phyloP scores from a whole-genome alignment of 1,140 invertebrate genomes.

The Acromyrmex echinatior region DNA sequence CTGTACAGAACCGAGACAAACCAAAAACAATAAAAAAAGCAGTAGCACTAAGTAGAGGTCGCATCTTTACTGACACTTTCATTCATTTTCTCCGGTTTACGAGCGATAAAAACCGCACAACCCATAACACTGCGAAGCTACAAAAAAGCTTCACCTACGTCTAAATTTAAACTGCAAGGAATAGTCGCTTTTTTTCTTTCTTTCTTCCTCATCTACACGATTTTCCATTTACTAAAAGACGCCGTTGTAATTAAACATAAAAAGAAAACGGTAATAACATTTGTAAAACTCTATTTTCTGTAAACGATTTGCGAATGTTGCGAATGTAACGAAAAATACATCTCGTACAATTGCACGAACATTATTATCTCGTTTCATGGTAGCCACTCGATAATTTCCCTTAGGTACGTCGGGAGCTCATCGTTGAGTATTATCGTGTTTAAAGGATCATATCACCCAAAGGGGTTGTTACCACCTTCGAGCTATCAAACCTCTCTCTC shows the following conservation, averaged over 20 bases:
- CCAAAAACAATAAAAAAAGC: slow-evolving; percentile 55
- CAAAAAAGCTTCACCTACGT: slow-evolving; percentile 41
- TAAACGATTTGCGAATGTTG: slow-evolving; percentile 4
- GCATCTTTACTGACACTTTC: slow-evolving; percentile 65
- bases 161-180: slow-evolving; percentile 65
- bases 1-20: slow-evolving; percentile 40
- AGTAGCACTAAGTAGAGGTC: background rate
- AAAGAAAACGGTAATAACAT: background rate
- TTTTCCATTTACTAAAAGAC: slow-evolving; percentile 44
- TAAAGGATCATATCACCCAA: slow-evolving; percentile 77
- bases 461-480: slow-evolving; percentile 75
- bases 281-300: slow-evolving; percentile 15
- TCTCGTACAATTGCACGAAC: slow-evolving; percentile 35
- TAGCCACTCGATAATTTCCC: slow-evolving; percentile 75
- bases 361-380: slow-evolving; percentile 68
- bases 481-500: slow-evolving; percentile 57
- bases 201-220: slow-evolving; percentile 37
- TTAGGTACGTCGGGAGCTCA: slow-evolving; percentile 72
- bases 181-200: background rate
- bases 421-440: slow-evolving; percentile 75
- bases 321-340: slow-evolving; percentile 18
- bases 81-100: slow-evolving; percentile 72
- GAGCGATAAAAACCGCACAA: slow-evolving; percentile 68
- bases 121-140: slow-evolving; percentile 39
- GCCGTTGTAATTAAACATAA: slow-evolving; percentile 10